Percentiles rank a stretch among this genome's conserved stretches.
phyloP scores from a whole-genome alignment of 1,140 invertebrate genomes.

The Gryllus bimaculatus region DNA sequence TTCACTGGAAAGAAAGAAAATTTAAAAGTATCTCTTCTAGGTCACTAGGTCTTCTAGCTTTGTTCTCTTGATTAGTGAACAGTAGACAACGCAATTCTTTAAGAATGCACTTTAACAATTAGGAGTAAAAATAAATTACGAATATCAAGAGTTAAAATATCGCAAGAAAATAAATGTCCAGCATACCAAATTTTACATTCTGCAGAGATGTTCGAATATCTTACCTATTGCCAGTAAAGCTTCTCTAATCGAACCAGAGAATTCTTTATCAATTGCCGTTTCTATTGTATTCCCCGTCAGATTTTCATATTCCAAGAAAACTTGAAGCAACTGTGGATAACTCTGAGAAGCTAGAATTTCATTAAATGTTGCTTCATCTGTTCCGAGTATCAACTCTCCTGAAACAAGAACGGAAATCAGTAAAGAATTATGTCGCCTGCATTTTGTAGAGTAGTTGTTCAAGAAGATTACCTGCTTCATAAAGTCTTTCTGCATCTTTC shows the following conservation, averaged over 20 bases:
- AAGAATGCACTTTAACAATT: too few species aligned
- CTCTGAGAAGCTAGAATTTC: constrained; percentile 31
- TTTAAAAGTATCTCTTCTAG: constrained; percentile 27
- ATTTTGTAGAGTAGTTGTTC: background rate
- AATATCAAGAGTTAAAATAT: too few species aligned
- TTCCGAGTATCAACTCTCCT: background rate
- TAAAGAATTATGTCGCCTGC: background rate
- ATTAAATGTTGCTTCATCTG: constrained; percentile 28
- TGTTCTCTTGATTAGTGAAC: too few species aligned
- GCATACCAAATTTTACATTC: too few species aligned
- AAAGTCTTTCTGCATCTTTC: background rate
- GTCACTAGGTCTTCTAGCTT: background rate
- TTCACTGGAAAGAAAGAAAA: constrained; percentile 10
- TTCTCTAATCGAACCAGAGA: constrained; percentile 40
- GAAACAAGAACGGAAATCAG: background rate
- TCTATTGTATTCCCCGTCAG: constrained; percentile 37
- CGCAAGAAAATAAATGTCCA: too few species aligned
- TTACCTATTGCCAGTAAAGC: constrained; percentile 34
- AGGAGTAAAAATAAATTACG: too few species aligned
- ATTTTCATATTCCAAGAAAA: constrained; percentile 39
- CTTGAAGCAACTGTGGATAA: constrained; percentile 30
- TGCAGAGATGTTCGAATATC: too few species aligned
- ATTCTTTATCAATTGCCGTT: constrained; percentile 37
- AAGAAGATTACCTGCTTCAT: background rate
- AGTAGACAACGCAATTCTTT: too few species aligned